Evolutionary conservation across 1,140 invertebrate genomes (phyloP).

Genomic region (Meteorus sp.): DNA sequence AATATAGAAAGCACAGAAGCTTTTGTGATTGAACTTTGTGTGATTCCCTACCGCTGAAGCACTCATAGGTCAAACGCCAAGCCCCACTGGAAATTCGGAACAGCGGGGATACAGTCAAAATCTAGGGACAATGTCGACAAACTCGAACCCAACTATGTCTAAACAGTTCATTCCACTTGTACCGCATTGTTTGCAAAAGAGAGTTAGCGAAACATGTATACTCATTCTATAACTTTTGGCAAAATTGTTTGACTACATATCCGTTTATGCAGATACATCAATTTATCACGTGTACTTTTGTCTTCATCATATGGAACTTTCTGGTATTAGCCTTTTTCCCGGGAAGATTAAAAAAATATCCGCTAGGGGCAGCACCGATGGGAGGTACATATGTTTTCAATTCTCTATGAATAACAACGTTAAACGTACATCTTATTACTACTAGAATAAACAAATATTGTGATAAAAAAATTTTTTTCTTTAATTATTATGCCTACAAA

Average conservation of each 20-base stretch:
- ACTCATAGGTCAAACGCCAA: background rate
- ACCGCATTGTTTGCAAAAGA: conserved; percentile 11
- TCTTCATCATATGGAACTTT: too few relatives aligned
- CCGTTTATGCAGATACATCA: too few relatives aligned
- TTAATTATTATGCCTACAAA: background rate
- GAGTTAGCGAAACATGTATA: conserved; percentile 6
- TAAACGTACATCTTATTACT: too few relatives aligned
- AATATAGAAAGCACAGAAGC: background rate
- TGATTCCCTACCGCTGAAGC: conserved; percentile 2
- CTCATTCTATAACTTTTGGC: too few relatives aligned
- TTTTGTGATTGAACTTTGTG: conserved; percentile 6
- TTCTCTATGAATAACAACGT: too few relatives aligned
- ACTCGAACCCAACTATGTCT: conserved; percentile 16
- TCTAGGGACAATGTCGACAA: conserved; percentile 1
- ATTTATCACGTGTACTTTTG: too few relatives aligned
- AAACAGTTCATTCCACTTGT: conserved; percentile 12
- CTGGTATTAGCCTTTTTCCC: too few relatives aligned
- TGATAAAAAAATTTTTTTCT: background rate
- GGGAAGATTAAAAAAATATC: too few relatives aligned
- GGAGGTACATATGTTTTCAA: too few relatives aligned
- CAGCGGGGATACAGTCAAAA: background rate
- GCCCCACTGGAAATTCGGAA: conserved; percentile 12
- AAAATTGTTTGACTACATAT: too few relatives aligned
- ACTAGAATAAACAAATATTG: too few relatives aligned
- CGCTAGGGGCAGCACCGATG: too few relatives aligned